Conservation (phyloP, 2,888 invertebrate genomes). For the Notocelia uddmanniana region DNA sequence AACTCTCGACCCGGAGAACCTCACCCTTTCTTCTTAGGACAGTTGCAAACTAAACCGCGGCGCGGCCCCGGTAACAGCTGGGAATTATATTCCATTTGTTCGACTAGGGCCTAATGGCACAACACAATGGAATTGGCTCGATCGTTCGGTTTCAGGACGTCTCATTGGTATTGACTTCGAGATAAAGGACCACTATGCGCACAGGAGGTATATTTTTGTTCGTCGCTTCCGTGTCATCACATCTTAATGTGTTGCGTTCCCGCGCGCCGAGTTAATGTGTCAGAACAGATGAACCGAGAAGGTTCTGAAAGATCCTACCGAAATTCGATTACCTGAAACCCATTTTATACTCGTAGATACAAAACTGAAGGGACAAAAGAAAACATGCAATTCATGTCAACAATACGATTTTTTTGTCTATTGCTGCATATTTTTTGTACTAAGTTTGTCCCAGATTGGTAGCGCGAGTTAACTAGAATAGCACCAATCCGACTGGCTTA, state of each 20-base stretch:
- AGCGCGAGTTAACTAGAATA: no score
- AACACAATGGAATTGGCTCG: neutral
- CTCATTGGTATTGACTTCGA: constrained; percentile 4
- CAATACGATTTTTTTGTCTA: no score
- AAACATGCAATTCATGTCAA: no score
- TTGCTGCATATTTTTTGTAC: no score
- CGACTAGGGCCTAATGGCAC: neutral
- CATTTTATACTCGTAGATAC: neutral
- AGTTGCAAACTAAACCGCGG: no score
- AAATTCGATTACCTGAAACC: constrained; percentile 35
- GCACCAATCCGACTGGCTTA: no score
- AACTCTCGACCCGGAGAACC: neutral
- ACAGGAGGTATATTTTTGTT: neutral
- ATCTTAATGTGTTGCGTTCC: no score
- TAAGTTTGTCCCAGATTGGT: no score
- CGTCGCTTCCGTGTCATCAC: no score
- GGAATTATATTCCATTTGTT: neutral
- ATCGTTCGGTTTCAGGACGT: neutral
- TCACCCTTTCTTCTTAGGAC: neutral
- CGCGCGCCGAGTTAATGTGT: no score
- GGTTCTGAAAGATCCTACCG: constrained; percentile 19
- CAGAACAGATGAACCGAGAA: neutral
- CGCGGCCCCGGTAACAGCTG: no score
- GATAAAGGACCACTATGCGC: neutral
- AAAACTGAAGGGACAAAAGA: neutral